Percentiles rank a stretch among this genome's conserved stretches.
These are phyloP conservation scores for Piezodorus guildinii DNA, from an alignment of 1,140 invertebrate species.

Conservation along the genomic window DNA sequence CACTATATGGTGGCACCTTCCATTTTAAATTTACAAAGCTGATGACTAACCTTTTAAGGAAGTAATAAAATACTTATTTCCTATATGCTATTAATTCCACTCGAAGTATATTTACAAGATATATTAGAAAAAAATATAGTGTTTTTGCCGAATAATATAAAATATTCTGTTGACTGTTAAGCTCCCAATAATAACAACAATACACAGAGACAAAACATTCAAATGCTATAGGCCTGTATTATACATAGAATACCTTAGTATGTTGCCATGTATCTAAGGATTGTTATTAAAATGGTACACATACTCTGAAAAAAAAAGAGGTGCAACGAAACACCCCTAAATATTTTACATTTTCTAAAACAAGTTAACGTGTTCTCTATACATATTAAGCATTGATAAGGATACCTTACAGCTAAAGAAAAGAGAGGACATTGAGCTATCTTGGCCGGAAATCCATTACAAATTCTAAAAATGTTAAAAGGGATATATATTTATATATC, in stretches of 20 bases:
- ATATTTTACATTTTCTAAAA: slow-evolving; percentile 17
- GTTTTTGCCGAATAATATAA: slow-evolving; percentile 15
- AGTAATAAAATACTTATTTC: slow-evolving; percentile 22
- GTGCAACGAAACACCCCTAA: neutral
- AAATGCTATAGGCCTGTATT: slow-evolving; percentile 22
- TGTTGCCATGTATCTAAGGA: slow-evolving; percentile 11
- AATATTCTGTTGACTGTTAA: slow-evolving; percentile 18
- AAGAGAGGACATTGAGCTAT: slow-evolving; percentile 4
- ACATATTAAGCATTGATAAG: too few species aligned
- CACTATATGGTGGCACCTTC: slow-evolving; percentile 22
- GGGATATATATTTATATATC: too few species aligned
- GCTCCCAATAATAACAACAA: slow-evolving; percentile 21
- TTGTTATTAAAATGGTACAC: neutral
- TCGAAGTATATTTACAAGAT: slow-evolving; percentile 10
- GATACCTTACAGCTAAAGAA: slow-evolving; percentile 2
- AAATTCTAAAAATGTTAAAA: neutral
- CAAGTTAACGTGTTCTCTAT: neutral
- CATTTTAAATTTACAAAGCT: slow-evolving; percentile 14
- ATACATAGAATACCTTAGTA: slow-evolving; percentile 13
- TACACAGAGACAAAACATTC: slow-evolving; percentile 21
- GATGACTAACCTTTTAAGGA: slow-evolving; percentile 18
- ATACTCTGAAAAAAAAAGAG: neutral
- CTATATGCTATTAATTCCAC: slow-evolving; percentile 17
- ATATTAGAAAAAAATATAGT: slow-evolving; percentile 23
- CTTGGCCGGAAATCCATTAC: slow-evolving; percentile 9